These are phyloP conservation scores for Linyphia triangularis DNA, from an alignment of 2,888 invertebrate species.

Conservation along the genomic window DNA sequence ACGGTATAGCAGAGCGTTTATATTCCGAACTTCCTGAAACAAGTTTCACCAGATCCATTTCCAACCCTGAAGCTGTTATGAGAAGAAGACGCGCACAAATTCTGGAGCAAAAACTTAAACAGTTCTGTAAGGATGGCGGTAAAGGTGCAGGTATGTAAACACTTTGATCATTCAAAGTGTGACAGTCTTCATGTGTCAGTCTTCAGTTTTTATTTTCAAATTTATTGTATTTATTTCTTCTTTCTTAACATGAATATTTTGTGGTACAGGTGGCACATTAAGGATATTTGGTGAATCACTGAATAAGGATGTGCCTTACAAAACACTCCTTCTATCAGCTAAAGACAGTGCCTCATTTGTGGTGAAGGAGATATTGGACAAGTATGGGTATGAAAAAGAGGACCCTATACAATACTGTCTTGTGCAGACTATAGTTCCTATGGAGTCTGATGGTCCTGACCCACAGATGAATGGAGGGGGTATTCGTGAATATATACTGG, in stretches of 20 bases:
- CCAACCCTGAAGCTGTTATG: conserved; percentile 99
- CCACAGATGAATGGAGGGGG: conserved; percentile 59
- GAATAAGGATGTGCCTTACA: conserved; percentile 98
- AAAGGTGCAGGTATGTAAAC: conserved; percentile 93
- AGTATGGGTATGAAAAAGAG: conserved; percentile 94
- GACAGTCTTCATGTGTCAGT: too few species aligned
- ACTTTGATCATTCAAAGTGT: not conserved
- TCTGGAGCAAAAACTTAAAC: conserved; percentile 95
- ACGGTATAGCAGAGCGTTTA: conserved; percentile 91
- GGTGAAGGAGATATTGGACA: conserved; percentile 96
- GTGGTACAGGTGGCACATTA: conserved; percentile 81
- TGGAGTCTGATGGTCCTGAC: conserved; percentile 56
- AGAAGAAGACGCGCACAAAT: conserved; percentile 96
- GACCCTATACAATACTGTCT: conserved; percentile 95
- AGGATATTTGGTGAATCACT: conserved; percentile 96
- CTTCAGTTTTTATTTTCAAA: too few species aligned
- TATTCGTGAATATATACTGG: conserved; percentile 90
- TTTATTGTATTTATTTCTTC: too few species aligned
- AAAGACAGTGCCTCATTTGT: conserved; percentile 95
- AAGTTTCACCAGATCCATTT: conserved; percentile 98
- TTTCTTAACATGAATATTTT: not conserved
- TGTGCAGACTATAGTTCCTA: conserved; percentile 87
- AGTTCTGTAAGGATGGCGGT: conserved; percentile 96
- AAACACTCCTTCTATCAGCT: conserved; percentile 95
- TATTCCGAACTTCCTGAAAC: conserved; percentile 98